A percentile compares a stretch with the other conserved stretches of the same genome.
phyloP scores from a whole-genome alignment of 2,797 vertebrate genomes.

The Lophius americanus region DNA sequence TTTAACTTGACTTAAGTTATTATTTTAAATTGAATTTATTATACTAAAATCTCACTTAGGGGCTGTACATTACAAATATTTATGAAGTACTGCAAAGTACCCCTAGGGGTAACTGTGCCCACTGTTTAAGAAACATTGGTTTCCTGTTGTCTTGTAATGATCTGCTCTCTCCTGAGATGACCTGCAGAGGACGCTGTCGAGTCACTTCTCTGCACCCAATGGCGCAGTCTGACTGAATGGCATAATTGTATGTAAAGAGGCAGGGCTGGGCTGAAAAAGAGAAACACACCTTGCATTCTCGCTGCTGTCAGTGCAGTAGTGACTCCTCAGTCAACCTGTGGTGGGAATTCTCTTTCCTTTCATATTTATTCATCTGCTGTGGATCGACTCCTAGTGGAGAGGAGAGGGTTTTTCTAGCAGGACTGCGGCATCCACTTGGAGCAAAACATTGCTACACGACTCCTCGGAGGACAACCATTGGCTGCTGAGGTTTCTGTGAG shows the following conservation, averaged over 20 bases:
- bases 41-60: too few species aligned
- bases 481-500: constrained; percentile 36
- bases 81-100: too few species aligned
- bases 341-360: constrained; percentile 9
- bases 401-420: constrained; percentile 13
- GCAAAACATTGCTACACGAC: constrained; percentile 12
- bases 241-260: constrained; percentile 32
- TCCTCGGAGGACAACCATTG: constrained; percentile 17
- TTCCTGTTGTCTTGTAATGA: too few species aligned
- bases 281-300: constrained; percentile 10
- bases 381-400: constrained; percentile 1
- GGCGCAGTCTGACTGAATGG: constrained; percentile 13
- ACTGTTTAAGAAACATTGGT: too few species aligned
- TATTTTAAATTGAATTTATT: too few species aligned
- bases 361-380: constrained; percentile 1
- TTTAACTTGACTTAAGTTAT: too few species aligned
- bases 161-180: too few species aligned
- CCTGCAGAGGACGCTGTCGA: constrained; percentile 39
- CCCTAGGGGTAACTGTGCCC: too few species aligned
- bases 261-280: constrained; percentile 43
- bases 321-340: constrained; percentile 18
- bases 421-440: constrained; percentile 42
- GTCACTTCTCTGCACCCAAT: background rate
- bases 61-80: too few species aligned
- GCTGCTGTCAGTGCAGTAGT: constrained; percentile 33